Base-by-base conservation (phyloP, 1,140 invertebrate genomes). In the Eulimnadia texana region DNA sequence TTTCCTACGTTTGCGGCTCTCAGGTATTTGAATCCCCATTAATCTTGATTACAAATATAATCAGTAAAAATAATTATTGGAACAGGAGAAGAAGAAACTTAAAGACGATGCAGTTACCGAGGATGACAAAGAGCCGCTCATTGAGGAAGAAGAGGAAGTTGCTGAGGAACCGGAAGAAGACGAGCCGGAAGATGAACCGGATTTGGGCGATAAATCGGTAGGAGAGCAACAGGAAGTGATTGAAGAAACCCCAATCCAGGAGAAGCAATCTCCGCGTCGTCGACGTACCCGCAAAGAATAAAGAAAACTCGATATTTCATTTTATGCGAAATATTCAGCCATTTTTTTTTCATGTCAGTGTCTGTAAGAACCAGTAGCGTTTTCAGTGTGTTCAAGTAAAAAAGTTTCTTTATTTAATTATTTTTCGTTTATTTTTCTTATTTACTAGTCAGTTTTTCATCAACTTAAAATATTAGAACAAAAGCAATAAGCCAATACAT, bases 1-100 rank as follows among this genome's bases (percentile, higher is more conserved):
- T 90, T 73, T 77, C 81, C 53, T 82, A 83, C 68, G 93, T 85
- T 77, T 93, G 87, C 79, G 81, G 79, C 55, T 74, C 75, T 60
- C 69, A 67, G 67, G 68, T 65, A 66, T 62, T 56, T 64, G 47
- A 28, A 20, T 22, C 29, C 25, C 23, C 1, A 9, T n/a, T 42
- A 42, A 42, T 42, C 33, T 42, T 42, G 16, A 42, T 49, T 19
- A 27, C 13, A 53, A 16, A 59, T 58, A 3, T 58, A 53, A 53
- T 52, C 3, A 25, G 11, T 24, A 28, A 50, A 51, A 10, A 19
- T 47, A 10, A 33, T 22, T 51, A 25, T 13, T 57, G 20, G 61
- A 70, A 64, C 64, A 65, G 33, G 68, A 69, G 52, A 65, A 64
- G 50, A 62, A 69, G 58, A 67, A 70, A 66, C 74, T 72, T 57